A percentile compares a stretch with the other conserved stretches of the same genome.
These are phyloP conservation scores for Circaetus cinerascens DNA, from an alignment of 2,113 vertebrate genomes.

Conservation along the genomic window DNA sequence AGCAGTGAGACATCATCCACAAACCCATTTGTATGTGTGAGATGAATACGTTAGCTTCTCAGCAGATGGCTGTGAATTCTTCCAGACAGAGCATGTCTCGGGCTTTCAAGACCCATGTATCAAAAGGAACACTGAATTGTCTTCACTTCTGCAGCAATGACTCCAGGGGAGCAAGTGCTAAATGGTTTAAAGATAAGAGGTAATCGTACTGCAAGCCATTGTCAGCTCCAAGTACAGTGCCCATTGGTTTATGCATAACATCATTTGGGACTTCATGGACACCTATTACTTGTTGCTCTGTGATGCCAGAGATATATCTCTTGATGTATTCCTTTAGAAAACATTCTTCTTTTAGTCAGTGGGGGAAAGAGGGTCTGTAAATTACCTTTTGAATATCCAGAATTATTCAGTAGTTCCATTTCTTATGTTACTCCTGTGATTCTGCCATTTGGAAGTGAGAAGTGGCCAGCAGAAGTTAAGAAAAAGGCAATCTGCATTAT, in stretches of 20 bases:
- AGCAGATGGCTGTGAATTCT: constrained; percentile 44
- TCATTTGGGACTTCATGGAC: not conserved
- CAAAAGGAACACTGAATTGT: constrained; percentile 12
- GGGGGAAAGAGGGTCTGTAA: not conserved
- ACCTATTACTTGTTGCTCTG: not conserved
- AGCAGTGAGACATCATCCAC: not conserved
- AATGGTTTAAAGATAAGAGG: not conserved
- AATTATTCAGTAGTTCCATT: not conserved
- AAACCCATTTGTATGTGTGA: not conserved
- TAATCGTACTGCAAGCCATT: not conserved
- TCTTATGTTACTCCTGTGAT: not conserved
- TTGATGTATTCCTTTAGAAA: not conserved
- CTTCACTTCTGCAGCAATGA: not conserved
- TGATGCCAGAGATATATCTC: not conserved
- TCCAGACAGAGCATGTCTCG: constrained; percentile 10
- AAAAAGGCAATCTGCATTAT: not conserved
- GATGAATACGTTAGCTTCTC: constrained; percentile 19
- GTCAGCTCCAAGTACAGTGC: not conserved
- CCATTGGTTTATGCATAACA: not conserved
- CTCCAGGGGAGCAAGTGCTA: not conserved
- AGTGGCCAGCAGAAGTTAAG: not conserved
- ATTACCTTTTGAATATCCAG: not conserved
- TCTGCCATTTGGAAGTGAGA: not conserved
- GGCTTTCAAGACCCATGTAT: constrained; percentile 5
- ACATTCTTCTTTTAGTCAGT: not conserved